A percentile compares a stretch with the other conserved stretches of the same genome.
These are phyloP conservation scores for Tigriopus californicus DNA, from an alignment of 2,888 invertebrate species.

Conservation along the genomic window DNA sequence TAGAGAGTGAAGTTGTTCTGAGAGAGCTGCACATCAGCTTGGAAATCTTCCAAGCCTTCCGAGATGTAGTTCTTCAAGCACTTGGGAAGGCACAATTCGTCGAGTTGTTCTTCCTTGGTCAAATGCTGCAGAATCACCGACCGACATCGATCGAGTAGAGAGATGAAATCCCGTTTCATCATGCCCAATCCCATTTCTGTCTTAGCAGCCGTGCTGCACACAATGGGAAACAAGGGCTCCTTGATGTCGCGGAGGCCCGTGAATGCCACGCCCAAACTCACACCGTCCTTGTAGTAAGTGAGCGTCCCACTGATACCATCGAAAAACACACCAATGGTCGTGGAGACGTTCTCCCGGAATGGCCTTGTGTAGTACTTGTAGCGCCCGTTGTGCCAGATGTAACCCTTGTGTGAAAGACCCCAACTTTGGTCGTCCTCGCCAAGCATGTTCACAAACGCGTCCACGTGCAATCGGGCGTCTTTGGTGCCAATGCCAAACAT, in stretches of 20 bases:
- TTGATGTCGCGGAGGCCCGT: slow-evolving; percentile 40
- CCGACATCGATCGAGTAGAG: slow-evolving; percentile 43
- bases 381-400: slow-evolving; percentile 41
- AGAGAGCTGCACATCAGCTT: slow-evolving; percentile 1
- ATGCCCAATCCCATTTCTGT: slow-evolving; percentile 46
- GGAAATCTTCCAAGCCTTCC: slow-evolving; percentile 30
- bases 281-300: slow-evolving; percentile 49
- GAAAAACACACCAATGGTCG: slow-evolving; percentile 45
- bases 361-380: slow-evolving; percentile 44
- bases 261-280: slow-evolving; percentile 48
- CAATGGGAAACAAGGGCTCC: slow-evolving; percentile 44
- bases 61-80: slow-evolving; percentile 37
- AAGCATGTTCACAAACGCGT: slow-evolving; percentile 46
- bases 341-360: slow-evolving; percentile 47
- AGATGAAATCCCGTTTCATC: slow-evolving; percentile 41
- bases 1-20: neutral
- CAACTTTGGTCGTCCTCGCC: slow-evolving; percentile 50
- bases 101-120: slow-evolving; percentile 33
- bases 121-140: slow-evolving; percentile 40
- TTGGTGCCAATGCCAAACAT: slow-evolving; percentile 50
- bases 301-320: slow-evolving; percentile 47
- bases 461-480: slow-evolving; percentile 40
- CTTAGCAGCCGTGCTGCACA: slow-evolving; percentile 52
- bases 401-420: slow-evolving; percentile 52
- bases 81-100: slow-evolving; percentile 38